These are phyloP conservation scores for Rhopalosiphum padi DNA, from an alignment of 1,140 invertebrate species.

Conservation along the genomic window DNA sequence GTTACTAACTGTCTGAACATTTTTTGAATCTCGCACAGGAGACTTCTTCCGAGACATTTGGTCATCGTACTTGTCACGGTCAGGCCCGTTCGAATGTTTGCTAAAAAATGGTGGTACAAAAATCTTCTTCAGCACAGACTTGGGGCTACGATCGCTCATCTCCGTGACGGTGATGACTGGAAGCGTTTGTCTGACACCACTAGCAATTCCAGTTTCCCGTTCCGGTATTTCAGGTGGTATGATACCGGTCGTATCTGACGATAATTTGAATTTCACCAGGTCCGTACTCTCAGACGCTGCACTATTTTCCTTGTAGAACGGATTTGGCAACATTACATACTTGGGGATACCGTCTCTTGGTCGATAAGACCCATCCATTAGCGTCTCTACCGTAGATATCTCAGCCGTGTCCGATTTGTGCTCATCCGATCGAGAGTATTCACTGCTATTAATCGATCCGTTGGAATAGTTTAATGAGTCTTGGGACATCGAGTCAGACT, in stretches of 20 bases:
- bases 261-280: not conserved
- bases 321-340: constrained; percentile 17
- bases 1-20: no score
- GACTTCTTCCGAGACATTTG: not conserved
- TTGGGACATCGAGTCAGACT: not conserved
- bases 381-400: not conserved
- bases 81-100: not conserved
- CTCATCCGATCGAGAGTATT: not conserved
- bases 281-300: not conserved
- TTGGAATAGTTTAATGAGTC: constrained; percentile 19
- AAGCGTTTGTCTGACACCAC: constrained; percentile 42
- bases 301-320: not conserved
- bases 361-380: not conserved
- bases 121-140: constrained; percentile 20
- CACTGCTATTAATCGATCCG: not conserved
- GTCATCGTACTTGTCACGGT: not conserved
- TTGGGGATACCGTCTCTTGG: constrained; percentile 31
- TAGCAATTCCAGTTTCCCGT: not conserved
- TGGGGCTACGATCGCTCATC: not conserved
- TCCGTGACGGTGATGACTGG: constrained; percentile 62
- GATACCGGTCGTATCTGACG: constrained; percentile 60
- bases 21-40: not conserved
- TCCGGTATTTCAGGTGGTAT: constrained; percentile 59
- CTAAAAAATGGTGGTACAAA: constrained; percentile 10
- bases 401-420: not conserved